Base-by-base conservation (phyloP, 2,888 invertebrate species). In the Yponomeuta evonymella region DNA sequence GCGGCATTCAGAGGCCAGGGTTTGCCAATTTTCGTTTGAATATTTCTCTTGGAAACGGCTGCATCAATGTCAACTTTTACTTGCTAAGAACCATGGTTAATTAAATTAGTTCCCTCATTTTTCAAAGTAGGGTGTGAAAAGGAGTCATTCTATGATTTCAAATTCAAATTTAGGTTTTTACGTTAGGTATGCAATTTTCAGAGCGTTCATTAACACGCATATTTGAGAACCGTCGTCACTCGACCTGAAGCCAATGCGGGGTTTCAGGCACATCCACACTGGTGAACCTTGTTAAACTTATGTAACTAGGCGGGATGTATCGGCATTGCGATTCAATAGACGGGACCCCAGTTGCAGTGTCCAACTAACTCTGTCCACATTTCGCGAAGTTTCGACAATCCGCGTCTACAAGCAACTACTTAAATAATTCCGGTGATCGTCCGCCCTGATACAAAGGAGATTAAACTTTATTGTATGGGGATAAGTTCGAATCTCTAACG, bases 331-430 rank as follows among this genome's bases (percentile, higher is more conserved):
- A 58, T 58, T 58, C 51, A 58, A 58, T 58, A 58, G 51, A 58
- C 15, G 43, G 43, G 43, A 43, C 12, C 51, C 51, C 51, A 58
- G 51, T 58, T 58, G 51, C 51, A 58, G 51, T 58, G 51, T 15
- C 51, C 51, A 58, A 58, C 51, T 58, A 58, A 58, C 51, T 58
- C 51, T 15, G 51, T 58, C 51, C 51, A 58, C 51, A 58, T 58
- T 12, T 58, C 51, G 12, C 51, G 15, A 58, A 58, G 51, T 58
- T 58, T 58, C 51, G 15, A 12, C 51, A 15, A 58, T 15, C 15
- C 51, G 43, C 43, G 43, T 43, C 43, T 43, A 43, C 33, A 2
- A 33, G 33, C 33, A 33, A 33, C 43, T 43, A 43, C 43, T 43
- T 43, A 43, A 43, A 43, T 43, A 43, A 43, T 58, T 12, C 51